Evolutionary conservation across 2,797 vertebrate species (phyloP).

Genomic region (Botia kubotai): DNA sequence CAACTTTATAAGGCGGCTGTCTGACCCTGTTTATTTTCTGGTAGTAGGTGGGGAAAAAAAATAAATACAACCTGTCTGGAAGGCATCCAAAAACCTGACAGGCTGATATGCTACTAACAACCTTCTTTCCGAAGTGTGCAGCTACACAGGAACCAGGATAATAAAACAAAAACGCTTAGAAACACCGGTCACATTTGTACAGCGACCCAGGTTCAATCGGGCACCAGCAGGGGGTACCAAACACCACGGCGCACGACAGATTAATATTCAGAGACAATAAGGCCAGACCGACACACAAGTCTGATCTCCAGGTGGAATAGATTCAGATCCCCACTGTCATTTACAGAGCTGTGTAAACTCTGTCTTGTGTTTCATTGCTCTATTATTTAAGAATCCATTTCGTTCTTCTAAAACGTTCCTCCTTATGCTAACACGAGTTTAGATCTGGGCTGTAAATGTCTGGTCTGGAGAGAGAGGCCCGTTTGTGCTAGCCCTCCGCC

Average conservation of each 20-base stretch:
- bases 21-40: too few relatives aligned
- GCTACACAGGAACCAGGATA: not conserved
- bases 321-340: slow-evolving; percentile 57
- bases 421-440: slow-evolving; percentile 28
- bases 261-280: slow-evolving; percentile 16
- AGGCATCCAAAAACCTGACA: too few relatives aligned
- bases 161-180: not conserved
- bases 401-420: slow-evolving; percentile 61
- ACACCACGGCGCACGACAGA: slow-evolving; percentile 41
- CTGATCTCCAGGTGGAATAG: slow-evolving; percentile 57
- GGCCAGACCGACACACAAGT: slow-evolving; percentile 24
- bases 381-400: slow-evolving; percentile 59
- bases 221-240: slow-evolving; percentile 60
- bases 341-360: slow-evolving; percentile 68
- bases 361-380: slow-evolving; percentile 64
- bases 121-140: too few relatives aligned
- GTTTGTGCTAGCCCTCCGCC: slow-evolving; percentile 31
- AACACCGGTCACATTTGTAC: slow-evolving; percentile 12
- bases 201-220: slow-evolving; percentile 22
- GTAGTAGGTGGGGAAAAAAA: too few relatives aligned
- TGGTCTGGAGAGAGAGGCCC: slow-evolving; percentile 18
- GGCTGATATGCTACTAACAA: too few relatives aligned
- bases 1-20: too few relatives aligned
- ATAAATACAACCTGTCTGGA: too few relatives aligned
- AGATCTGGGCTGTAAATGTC: slow-evolving; percentile 36